Evolutionary conservation across 2,888 invertebrate genomes (phyloP), one percentile per base, ranked within the genome.

Genomic region (Cosmopolites sordidus): DNA sequence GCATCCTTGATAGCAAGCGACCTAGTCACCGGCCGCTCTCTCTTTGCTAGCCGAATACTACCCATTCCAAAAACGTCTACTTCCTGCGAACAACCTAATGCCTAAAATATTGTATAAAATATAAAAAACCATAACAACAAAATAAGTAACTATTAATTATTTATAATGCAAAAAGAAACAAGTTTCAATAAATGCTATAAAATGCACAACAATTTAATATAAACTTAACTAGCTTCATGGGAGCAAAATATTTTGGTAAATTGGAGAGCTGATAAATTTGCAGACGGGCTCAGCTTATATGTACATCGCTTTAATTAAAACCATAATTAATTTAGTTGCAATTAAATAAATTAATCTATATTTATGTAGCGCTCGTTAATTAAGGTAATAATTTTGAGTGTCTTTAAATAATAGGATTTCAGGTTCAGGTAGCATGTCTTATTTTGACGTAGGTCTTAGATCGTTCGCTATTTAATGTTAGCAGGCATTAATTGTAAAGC

Each of bases 331-430:
- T 33, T 33, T 33, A 33, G 33, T 33, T 33, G 33, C 33, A 33
- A 33, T 33, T 33, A 33, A 33, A 33, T 12, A 33, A 33, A 33
- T 33, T 33, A 33, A n/a, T 33, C 33, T n/a, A 33, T 33, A 33
- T 33, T 33, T 33, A 33, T 33, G 33, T 33, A 33, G 33, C 33
- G 33, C 33, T 33, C 33, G 33, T 33, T 33, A 33, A 12, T 33
- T 33, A 33, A 12, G 33, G 33, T 33, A 33, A 33, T 33, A 33
- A 33, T 33, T 33, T 33, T 33, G 12, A 33, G n/a, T 33, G 33
- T 33, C 33, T 33, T 33, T 33, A 33, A 33, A 33, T 33, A 33
- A 33, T 33, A 33, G 33, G 33, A 33, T 33, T 33, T 33, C 33
- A 33, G 33, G n/a, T 33, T 12, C 33, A 33, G 33, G 33, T 33